Conservation (phyloP, 1,140 invertebrate species). For the Drosophila ananassae region DNA sequence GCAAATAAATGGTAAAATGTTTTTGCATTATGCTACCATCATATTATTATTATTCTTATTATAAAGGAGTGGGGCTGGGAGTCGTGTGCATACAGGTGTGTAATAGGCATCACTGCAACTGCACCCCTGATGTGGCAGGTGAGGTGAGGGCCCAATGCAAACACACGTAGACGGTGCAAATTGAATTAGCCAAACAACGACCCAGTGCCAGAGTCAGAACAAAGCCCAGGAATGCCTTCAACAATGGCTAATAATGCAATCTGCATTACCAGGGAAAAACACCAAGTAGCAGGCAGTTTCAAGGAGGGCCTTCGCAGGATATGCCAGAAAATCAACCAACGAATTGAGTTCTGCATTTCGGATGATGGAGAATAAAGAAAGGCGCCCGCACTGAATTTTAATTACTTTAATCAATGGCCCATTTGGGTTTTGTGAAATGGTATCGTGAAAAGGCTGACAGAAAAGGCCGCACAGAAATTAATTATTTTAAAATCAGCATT, state of each 20-base stretch:
- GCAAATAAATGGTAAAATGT: slow-evolving; percentile 63
- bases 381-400: too few species aligned
- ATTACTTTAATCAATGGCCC: not conserved
- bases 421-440: slow-evolving; percentile 1
- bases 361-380: not conserved
- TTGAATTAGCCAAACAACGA: slow-evolving; percentile 73
- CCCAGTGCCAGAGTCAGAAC: not conserved
- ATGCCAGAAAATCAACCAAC: slow-evolving; percentile 1
- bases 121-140: slow-evolving; percentile 27
- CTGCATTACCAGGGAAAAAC: slow-evolving; percentile 16
- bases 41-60: slow-evolving; percentile 51
- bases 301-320: not conserved
- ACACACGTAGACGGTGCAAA: slow-evolving; percentile 57
- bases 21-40: slow-evolving; percentile 54
- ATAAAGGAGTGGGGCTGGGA: slow-evolving; percentile 31
- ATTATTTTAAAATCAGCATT: too few species aligned
- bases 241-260: slow-evolving; percentile 73
- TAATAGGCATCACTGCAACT: slow-evolving; percentile 37
- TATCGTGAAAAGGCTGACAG: too few species aligned
- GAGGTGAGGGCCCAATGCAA: slow-evolving; percentile 7
- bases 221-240: slow-evolving; percentile 48
- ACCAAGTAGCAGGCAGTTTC: slow-evolving; percentile 1
- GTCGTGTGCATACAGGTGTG: slow-evolving; percentile 32
- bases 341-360: not conserved
- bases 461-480: too few species aligned